Evolutionary conservation across 2,113 vertebrate species (phyloP).

Genomic region (Phaethornis superciliosus): DNA sequence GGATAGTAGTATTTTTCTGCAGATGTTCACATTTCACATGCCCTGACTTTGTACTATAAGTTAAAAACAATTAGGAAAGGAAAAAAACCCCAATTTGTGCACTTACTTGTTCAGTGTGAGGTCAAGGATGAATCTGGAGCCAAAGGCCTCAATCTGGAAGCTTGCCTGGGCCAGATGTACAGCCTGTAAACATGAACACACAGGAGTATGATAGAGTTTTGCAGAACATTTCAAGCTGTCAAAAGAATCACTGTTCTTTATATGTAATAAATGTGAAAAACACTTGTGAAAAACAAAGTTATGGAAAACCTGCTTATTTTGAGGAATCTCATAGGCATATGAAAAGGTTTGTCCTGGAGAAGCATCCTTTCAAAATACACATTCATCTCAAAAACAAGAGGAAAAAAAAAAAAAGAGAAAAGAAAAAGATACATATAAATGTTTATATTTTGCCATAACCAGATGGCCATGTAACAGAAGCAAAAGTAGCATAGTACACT

Average conservation of each 20-base stretch:
- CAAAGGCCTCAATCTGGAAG: constrained; percentile 96
- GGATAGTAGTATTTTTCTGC: neutral
- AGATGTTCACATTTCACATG: neutral
- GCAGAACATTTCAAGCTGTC: neutral
- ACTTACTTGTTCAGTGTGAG: constrained; percentile 96
- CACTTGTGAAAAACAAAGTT: neutral
- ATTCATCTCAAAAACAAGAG: neutral
- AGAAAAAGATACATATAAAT: neutral
- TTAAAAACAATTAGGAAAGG: neutral
- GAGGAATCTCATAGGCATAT: neutral
- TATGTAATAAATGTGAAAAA: neutral
- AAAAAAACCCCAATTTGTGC: neutral
- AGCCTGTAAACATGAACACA: constrained; percentile 78
- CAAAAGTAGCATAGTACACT: neutral
- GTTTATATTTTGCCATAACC: neutral
- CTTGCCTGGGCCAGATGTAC: constrained; percentile 93
- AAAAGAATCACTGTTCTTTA: neutral
- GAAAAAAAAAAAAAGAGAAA: neutral
- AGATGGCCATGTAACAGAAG: neutral
- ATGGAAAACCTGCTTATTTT: neutral
- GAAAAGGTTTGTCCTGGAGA: constrained; percentile 3
- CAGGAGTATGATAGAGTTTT: neutral
- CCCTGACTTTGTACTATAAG: neutral
- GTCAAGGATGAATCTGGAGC: constrained; percentile 93
- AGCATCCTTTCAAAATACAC: neutral